phyloP scores from a whole-genome alignment of 2,888 invertebrate species.

The Drosophila nr. medialis region DNA sequence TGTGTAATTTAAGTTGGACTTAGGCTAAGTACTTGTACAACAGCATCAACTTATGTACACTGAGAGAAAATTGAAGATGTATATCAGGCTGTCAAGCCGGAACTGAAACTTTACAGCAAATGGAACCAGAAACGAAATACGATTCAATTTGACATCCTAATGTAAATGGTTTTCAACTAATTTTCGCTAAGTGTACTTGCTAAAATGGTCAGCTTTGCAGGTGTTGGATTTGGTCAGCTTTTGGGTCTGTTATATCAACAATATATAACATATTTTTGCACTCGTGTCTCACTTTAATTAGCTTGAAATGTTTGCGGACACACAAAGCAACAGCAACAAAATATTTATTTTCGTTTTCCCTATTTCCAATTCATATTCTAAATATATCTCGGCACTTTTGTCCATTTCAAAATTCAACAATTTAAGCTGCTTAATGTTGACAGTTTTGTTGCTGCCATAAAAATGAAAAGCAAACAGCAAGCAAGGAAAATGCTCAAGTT shows the following conservation, averaged over 20 bases:
- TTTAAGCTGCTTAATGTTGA: constrained; percentile 16
- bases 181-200: background rate
- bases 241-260: constrained; percentile 17
- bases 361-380: background rate
- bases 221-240: constrained; percentile 25
- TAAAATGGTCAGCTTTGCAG: background rate
- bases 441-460: background rate
- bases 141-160: background rate
- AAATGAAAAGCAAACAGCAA: constrained; percentile 29
- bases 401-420: background rate
- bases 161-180: background rate
- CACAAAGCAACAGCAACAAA: background rate
- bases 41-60: constrained; percentile 5
- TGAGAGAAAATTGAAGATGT: background rate
- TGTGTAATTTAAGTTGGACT: constrained; percentile 52
- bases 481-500: constrained; percentile 7
- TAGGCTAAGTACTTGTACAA: constrained; percentile 35
- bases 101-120: too few species aligned
- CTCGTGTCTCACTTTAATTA: constrained; percentile 46
- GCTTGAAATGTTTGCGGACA: constrained; percentile 42
- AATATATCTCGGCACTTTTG: background rate
- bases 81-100: too few species aligned
- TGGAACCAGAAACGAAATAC: background rate
- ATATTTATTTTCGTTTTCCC: background rate
- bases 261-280: constrained; percentile 7